phyloP scores from a whole-genome alignment of 1,140 invertebrate species.

The Bombus pyrosoma region DNA sequence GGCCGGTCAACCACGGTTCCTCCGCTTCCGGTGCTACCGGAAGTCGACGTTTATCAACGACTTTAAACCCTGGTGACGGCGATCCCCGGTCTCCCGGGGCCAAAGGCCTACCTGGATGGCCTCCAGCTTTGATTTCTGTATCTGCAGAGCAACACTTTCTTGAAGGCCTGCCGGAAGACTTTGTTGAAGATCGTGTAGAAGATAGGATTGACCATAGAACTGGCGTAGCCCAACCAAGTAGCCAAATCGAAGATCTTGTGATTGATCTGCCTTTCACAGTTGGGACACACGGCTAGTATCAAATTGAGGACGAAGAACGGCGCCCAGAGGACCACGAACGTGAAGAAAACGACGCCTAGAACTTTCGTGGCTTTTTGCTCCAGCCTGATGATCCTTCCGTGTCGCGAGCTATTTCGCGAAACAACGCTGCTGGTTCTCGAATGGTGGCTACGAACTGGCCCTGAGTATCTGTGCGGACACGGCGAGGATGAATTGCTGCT shows the following conservation, averaged over 20 bases:
- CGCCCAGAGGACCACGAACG: conserved; percentile 96
- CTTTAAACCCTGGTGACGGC: conserved; percentile 65
- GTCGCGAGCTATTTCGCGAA: conserved; percentile 89
- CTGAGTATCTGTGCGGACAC: conserved; percentile 78
- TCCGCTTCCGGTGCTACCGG: background rate
- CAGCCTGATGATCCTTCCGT: conserved; percentile 90
- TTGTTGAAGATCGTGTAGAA: conserved; percentile 98
- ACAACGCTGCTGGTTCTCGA: conserved; percentile 90
- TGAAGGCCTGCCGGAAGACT: conserved; percentile 95
- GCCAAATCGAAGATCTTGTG: conserved; percentile 92
- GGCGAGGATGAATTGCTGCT: conserved; percentile 78
- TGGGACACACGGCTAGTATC: conserved; percentile 89
- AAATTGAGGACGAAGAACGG: conserved; percentile 96
- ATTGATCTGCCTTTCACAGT: conserved; percentile 89
- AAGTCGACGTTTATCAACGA: background rate
- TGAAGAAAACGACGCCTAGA: conserved; percentile 95
- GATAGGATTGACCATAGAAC: conserved; percentile 96
- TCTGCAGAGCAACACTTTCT: conserved; percentile 91
- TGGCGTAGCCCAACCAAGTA: conserved; percentile 96
- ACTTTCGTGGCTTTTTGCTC: conserved; percentile 98
- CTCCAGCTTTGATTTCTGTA: conserved; percentile 74
- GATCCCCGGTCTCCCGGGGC: conserved; percentile 68
- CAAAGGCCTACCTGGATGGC: conserved; percentile 72
- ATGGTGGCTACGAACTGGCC: conserved; percentile 84
- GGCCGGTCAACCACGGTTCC: background rate